phyloP scores from a whole-genome alignment of 2,888 invertebrate genomes.

The Acleris cristana region DNA sequence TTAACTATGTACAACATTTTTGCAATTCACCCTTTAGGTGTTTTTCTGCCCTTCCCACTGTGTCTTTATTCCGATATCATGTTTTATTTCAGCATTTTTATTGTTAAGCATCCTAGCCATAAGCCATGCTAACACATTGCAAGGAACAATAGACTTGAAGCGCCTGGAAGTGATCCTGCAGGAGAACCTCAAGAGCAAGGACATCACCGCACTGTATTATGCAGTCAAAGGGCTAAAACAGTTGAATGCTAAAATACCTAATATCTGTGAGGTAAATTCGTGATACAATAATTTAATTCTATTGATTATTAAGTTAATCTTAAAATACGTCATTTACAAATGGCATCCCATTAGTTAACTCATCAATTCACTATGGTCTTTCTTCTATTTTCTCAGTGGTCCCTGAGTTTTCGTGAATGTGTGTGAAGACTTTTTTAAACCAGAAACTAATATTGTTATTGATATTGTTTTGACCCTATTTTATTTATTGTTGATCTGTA shows the following conservation, averaged over 20 bases:
- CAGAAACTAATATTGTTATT: too few relatives aligned
- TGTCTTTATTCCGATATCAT: not conserved
- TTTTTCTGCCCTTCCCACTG: not conserved
- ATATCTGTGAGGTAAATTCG: constrained; percentile 84
- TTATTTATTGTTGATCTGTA: too few relatives aligned
- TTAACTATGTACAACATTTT: too few relatives aligned
- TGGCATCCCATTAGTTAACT: too few relatives aligned
- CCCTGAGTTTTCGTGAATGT: too few relatives aligned
- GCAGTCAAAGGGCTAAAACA: constrained; percentile 88
- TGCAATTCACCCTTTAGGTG: too few relatives aligned
- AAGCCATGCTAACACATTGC: constrained; percentile 64
- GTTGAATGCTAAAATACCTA: constrained; percentile 84
- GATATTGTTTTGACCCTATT: too few relatives aligned
- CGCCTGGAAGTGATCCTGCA: constrained; percentile 69
- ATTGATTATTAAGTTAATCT: not conserved
- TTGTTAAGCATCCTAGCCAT: constrained; percentile 57
- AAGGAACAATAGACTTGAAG: constrained; percentile 70
- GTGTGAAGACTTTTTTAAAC: too few relatives aligned
- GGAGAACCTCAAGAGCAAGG: constrained; percentile 82
- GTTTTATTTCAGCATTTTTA: constrained; percentile 57
- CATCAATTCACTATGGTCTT: too few relatives aligned
- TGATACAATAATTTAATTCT: not conserved
- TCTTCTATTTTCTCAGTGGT: too few relatives aligned
- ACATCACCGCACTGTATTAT: constrained; percentile 88
- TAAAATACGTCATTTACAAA: too few relatives aligned